phyloP scores from a whole-genome alignment of 2,797 vertebrate species.

The Nasua narica region DNA sequence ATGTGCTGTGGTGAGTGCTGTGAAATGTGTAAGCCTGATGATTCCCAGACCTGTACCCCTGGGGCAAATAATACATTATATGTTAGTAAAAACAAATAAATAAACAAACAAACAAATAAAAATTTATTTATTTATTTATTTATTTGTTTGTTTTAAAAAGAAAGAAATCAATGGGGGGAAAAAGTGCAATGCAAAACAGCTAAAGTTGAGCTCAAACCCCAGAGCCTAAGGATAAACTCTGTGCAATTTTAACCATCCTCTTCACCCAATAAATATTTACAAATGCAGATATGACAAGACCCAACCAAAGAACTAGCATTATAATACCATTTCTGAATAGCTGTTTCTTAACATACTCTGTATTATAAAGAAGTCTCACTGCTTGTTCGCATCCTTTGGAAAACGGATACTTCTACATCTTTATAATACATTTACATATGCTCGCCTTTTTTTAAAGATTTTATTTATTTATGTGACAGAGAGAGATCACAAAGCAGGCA shows the following conservation, averaged over 20 bases:
- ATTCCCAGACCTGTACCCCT: no score
- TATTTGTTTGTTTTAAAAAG: neutral
- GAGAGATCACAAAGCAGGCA: no score
- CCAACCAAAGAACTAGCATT: neutral
- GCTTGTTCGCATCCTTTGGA: neutral
- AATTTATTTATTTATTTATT: no score
- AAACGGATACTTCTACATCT: neutral
- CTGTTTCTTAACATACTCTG: neutral
- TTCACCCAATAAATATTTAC: constrained; percentile 12
- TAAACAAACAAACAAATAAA: no score
- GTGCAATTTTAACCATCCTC: neutral
- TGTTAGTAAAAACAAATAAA: no score
- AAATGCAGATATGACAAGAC: constrained; percentile 10
- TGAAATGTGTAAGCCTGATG: no score
- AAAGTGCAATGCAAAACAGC: neutral
- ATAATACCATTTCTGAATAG: neutral
- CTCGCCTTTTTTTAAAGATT: neutral
- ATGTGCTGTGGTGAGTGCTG: no score
- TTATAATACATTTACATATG: neutral
- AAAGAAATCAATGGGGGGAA: neutral
- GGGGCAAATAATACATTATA: no score
- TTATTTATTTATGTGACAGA: no score
- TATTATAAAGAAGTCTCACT: neutral
- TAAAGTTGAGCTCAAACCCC: constrained; percentile 15
- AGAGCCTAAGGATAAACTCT: neutral